Evolutionary conservation across 2,797 vertebrate species (phyloP), one percentile per base, ranked within the genome.

Genomic region (Melanotaenia nigrans): DNA sequence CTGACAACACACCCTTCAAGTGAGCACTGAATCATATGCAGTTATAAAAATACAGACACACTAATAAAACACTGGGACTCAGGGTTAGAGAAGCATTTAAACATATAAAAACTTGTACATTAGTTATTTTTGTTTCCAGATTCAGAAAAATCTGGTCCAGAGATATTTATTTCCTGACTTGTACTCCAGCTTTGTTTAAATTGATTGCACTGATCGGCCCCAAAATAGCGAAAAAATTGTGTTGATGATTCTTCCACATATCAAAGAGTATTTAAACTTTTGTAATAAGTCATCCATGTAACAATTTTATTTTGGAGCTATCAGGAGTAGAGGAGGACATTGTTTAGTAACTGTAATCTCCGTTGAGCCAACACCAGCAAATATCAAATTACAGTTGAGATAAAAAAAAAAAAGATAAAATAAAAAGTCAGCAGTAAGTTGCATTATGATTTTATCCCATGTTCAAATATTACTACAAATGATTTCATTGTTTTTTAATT

Each of bases 1-100:
- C 97, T 28, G 98, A 99, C 87, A 99, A 99, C 91, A 99, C 98
- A 14, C 98, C 98, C 0, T 99, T 99, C 94, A 99, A 96, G 98
- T 99, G 90, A 92, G 95, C 54, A 16, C 74, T 18, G 9, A 72
- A 35, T 65, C 3, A 25, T 51, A 65, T 16, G n/a, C n/a, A 25
- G 5, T 16, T 3, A 2, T 22, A 32, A 24, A 68, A 9, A 47
- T 16, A 47, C 20, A 63, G 11, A 40, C 22, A 38, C 22, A 24
- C 32, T 16, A 40, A 49, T 8, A 28, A 16, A 13, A 30, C 13
- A 16, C 25, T 53, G 24, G n/a, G n/a, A 25, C 49, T 30, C 30
- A 30, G 7, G 45, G 20, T 47, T 20, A n/a, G 45, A 18, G 2
- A 45, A 45, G 13, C 24, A 14, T 54, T 54, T 25, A 55, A 28